Base-by-base conservation (phyloP, 2,888 invertebrate species). In the Tiphia femorata region DNA sequence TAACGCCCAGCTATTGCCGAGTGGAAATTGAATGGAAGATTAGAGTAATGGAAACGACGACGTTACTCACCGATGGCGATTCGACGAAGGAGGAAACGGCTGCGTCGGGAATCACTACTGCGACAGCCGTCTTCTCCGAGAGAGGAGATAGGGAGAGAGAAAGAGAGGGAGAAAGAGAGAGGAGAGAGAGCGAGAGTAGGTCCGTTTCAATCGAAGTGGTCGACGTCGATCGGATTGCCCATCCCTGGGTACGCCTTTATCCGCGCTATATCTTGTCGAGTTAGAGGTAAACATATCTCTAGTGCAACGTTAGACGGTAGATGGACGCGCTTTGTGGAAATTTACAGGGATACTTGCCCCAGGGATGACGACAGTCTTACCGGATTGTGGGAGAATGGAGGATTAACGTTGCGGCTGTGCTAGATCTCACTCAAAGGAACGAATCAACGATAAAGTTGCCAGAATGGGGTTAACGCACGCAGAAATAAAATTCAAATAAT, bases 11-110 rank as follows among this genome's bases (percentile, higher is more conserved):
- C 55, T 59, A 68, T 62, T 55, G 62, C 42, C 44, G 47, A 55
- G 30, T 62, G 54, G 52, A 62, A 75, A 73, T 75, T 60, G 69
- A 70, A 68, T 64, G 62, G 64, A 68, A 68, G 60, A 71, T 68
- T 64, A 65, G 55, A 64, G 60, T 58, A 61, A 67, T 56, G 61
- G 46, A 47, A 54, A 63, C 43, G 55, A 58, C 50, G 58, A 53
- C 48, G 53, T 48, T 53, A 57, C 54, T 58, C 42, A 19, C 33
- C 46, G 42, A 38, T 12, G 44, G 12, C 40, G 64, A 54, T 49
- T 49, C 57, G 58, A 27, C 42, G 37, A 57, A 44, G 46, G 46
- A 47, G 35, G 38, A 42, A 56, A 33, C 47, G 38, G 30, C 20
- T 23, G 20, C n/a, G 35, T n/a, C 19, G 19, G 16, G 38, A 44